Evolutionary conservation across 2,113 vertebrate species (phyloP), one percentile per base, ranked within the genome.

Genomic region (Gambusia affinis): DNA sequence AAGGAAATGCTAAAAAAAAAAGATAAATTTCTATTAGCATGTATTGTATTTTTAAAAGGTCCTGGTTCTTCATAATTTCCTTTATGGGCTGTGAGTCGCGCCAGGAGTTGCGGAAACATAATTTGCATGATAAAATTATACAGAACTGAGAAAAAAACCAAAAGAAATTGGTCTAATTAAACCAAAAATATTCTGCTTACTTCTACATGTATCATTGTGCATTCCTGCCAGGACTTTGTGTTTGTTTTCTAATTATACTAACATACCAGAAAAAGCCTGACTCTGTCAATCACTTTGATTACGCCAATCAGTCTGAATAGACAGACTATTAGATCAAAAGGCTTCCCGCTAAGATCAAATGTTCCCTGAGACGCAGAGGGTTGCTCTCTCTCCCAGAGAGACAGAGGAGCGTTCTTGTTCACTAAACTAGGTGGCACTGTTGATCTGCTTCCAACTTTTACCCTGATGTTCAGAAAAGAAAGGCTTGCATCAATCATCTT

Each of bases 341-440:
- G 19, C 0, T 30, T n/a, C 27, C 15, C 54, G 60, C 78, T 33
- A 66, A 29, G 67, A 29, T 33, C 31, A 39, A 68, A 73, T 47
- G 57, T 60, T 24, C 73, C 17, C 4, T 31, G 11, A 65, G 63
- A 63, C 60, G 35, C 15, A 8, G 19, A 73, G 22, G 42, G 31
- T 64, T 10, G 1, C 35, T 30, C 4, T 83, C 37, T 2, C 35
- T 37, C 35, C 10, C 39, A 42, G 39, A 42, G 4, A 67, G n/a
- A 44, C 12, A 44, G 14, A 29, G 64, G 10, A 33, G n/a, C 5
- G 33, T 65, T n/a, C 12, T 27, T 66, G 62, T 33, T 54, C 29
- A 60, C 19, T 64, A 60, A 65, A 80, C 68, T 85, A 83, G 85
- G 78, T 72, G 90, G 80, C 87, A 87, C 83, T 91, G 82, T 89